Percentiles rank a stretch among this genome's conserved stretches.
Evolutionary conservation across 2,888 invertebrate species (phyloP).

Genomic region (Alcis repandata): DNA sequence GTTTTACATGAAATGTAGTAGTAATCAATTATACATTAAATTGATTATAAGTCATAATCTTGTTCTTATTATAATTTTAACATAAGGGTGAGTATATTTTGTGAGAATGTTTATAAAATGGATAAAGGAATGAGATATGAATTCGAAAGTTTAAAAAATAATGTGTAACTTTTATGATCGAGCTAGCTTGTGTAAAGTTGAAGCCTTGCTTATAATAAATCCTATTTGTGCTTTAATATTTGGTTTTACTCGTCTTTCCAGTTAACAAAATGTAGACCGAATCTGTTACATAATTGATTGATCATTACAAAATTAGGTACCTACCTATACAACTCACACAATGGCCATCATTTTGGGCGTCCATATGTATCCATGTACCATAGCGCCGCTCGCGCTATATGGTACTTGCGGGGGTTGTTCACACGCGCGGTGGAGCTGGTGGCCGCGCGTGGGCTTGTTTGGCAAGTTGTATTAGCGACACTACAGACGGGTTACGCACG

Average conservation of each 20-base stretch:
- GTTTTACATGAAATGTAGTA: slow-evolving; percentile 8
- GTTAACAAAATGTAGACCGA: background rate
- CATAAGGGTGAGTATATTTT: slow-evolving; percentile 69
- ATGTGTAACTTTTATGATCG: slow-evolving; percentile 42
- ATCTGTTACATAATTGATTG: background rate
- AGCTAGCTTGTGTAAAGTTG: slow-evolving; percentile 69
- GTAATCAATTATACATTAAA: slow-evolving; percentile 6
- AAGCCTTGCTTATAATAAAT: slow-evolving; percentile 69
- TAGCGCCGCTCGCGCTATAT: too few species aligned
- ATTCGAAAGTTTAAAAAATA: slow-evolving; percentile 26
- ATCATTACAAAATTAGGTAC: too few species aligned
- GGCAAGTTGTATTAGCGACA: too few species aligned
- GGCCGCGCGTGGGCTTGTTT: too few species aligned
- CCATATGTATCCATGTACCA: too few species aligned
- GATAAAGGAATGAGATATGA: slow-evolving; percentile 45
- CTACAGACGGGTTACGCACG: too few species aligned
- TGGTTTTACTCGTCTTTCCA: slow-evolving; percentile 45
- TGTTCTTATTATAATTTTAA: slow-evolving; percentile 46
- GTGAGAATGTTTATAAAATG: slow-evolving; percentile 66
- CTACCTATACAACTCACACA: too few species aligned
- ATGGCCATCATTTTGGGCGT: too few species aligned
- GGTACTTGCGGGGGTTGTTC: too few species aligned
- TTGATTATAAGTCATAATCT: slow-evolving; percentile 42
- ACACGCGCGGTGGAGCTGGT: too few species aligned
- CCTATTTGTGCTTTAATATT: slow-evolving; percentile 62